These are phyloP conservation scores for Pantelozetes paolii DNA, from an alignment of 2,888 invertebrate species.

Conservation along the genomic window DNA sequence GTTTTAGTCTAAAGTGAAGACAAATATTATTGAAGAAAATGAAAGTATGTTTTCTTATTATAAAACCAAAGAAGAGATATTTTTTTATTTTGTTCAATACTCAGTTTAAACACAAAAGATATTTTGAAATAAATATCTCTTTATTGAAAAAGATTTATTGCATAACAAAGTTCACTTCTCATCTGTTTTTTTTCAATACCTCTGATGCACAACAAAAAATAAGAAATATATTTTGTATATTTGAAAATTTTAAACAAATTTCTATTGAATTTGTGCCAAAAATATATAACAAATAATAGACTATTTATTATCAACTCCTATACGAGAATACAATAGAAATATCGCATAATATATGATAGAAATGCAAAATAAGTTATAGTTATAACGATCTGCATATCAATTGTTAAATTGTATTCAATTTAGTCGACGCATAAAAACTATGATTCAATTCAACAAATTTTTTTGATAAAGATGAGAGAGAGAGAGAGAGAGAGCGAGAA, in stretches of 20 bases:
- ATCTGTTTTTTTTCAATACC: background rate
- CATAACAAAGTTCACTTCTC: background rate
- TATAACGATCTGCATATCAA: conserved; percentile 30
- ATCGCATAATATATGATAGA: background rate
- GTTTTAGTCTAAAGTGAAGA: background rate
- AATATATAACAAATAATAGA: conserved; percentile 31
- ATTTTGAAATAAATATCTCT: background rate
- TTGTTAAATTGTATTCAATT: conserved; percentile 24
- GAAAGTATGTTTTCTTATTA: background rate
- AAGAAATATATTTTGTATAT: background rate
- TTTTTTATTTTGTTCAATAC: background rate
- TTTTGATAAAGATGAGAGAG: background rate
- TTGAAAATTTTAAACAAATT: background rate
- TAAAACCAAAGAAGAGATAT: background rate
- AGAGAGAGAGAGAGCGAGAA: background rate
- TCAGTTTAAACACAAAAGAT: background rate
- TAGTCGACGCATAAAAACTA: conserved; percentile 23
- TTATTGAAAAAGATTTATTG: background rate
- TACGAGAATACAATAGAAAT: conserved; percentile 3
- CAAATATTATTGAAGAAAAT: background rate
- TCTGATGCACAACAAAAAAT: background rate
- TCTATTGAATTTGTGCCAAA: conserved; percentile 6
- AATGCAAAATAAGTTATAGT: conserved; percentile 30
- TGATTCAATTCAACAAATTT: background rate
- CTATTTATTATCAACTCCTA: conserved; percentile 28